A percentile compares a stretch with the other conserved stretches of the same genome.
phyloP scores from a whole-genome alignment of 2,797 vertebrate species.

The Urocyon cinereoargenteus region DNA sequence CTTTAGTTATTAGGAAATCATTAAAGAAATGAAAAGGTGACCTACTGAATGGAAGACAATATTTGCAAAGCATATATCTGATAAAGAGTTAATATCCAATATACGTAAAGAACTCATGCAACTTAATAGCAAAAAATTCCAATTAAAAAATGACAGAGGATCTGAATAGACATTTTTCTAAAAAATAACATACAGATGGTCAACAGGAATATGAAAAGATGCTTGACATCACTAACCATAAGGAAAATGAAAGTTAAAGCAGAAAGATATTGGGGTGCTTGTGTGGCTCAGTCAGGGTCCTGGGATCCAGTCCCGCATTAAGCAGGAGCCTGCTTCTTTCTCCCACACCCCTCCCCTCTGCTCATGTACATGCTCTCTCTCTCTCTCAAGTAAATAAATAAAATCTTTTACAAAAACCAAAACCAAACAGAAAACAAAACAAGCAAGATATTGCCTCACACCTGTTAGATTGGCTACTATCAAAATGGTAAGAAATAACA shows the following conservation, averaged over 20 bases:
- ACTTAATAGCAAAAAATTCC: not conserved
- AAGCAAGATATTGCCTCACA: not conserved
- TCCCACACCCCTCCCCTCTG: not conserved
- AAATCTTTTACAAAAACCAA: not conserved
- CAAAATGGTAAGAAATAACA: not conserved
- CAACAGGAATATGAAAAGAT: not conserved
- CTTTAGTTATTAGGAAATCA: not conserved
- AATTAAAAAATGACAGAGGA: not conserved
- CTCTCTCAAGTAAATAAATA: not conserved
- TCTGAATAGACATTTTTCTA: not conserved
- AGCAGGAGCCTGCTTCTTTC: not conserved
- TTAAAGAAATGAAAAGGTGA: not conserved
- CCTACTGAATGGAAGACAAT: not conserved
- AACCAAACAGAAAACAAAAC: not conserved
- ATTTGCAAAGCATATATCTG: not conserved
- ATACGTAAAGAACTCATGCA: not conserved
- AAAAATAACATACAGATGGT: not conserved
- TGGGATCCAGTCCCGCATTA: not conserved
- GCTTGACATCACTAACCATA: not conserved
- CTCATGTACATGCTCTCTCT: not conserved
- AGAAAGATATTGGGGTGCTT: too few relatives aligned
- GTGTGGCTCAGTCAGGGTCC: not conserved
- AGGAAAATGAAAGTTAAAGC: not conserved
- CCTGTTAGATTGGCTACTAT: not conserved
- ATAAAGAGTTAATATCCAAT: not conserved